A percentile compares a stretch with the other conserved stretches of the same genome.
Evolutionary conservation across 2,888 invertebrate species (phyloP).

Genomic region (Drosophila mayaguana): DNA sequence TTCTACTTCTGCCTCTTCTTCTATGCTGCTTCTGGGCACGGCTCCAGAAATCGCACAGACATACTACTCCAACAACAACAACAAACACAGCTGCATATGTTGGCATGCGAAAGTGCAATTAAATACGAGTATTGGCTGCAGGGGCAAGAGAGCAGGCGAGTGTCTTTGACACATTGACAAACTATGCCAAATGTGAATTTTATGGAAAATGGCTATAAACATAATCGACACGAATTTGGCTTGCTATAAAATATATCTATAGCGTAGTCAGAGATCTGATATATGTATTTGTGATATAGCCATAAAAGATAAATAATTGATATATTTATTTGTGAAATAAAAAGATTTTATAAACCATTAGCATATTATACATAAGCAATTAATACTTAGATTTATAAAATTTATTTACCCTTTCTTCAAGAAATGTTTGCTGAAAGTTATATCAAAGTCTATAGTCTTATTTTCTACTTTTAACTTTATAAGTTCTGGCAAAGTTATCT

Average conservation of each 20-base stretch:
- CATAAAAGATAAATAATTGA: background rate
- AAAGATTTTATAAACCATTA: too few relatives aligned
- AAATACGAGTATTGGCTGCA: constrained; percentile 20
- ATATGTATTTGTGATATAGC: background rate
- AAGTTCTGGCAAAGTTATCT: background rate
- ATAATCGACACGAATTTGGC: background rate
- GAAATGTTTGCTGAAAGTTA: background rate
- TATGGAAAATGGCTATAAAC: constrained; percentile 4
- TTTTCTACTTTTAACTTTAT: background rate
- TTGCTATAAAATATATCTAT: background rate
- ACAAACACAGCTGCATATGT: constrained; percentile 20
- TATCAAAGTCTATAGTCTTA: background rate
- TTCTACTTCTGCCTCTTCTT: constrained; percentile 17
- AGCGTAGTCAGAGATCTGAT: too few relatives aligned
- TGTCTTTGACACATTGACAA: constrained; percentile 4
- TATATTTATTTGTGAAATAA: background rate
- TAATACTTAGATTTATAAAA: too few relatives aligned
- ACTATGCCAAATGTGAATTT: constrained; percentile 18
- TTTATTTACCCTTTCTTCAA: too few relatives aligned
- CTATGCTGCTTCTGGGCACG: constrained; percentile 40
- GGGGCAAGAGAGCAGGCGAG: background rate
- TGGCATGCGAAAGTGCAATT: constrained; percentile 51
- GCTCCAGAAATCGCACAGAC: constrained; percentile 39
- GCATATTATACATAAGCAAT: too few relatives aligned
- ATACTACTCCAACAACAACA: constrained; percentile 20